Base-by-base conservation (phyloP, 1,140 invertebrate species). In the Drosophila arizonae region DNA sequence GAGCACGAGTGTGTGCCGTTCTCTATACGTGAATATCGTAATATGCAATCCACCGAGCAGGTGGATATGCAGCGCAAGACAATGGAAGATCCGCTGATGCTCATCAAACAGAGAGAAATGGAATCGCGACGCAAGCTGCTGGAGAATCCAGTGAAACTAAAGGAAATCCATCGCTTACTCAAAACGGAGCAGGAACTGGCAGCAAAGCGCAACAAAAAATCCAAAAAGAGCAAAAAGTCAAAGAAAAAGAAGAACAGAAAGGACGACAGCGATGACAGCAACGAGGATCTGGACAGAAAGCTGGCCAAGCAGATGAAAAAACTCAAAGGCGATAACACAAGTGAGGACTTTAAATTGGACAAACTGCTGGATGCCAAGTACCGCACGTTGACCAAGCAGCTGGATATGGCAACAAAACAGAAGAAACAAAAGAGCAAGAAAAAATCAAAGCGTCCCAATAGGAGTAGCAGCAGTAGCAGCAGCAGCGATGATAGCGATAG, bases 91-190 rank as follows among this genome's bases (percentile, higher is more conserved):
- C 97, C 97, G 1, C 90, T 98, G 30, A 95, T 97, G 81, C 93
- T 95, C 2, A 98, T 98, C 1, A 96, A 96, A 81, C 95, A 96
- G 90, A 94, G 95, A 64, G 96, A 98, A 92, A 94, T 97, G 91
- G 97, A 98, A 92, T 95, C 95, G 0, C 93, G 95, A 45, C 94
- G 94, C 56, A 95, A 97, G 77, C 92, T 98, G 24, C 90, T 98
- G 8, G 95, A 97, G 77, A 98, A 98, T 94, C 97, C 97, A n/a
- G 94, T 98, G 0, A 97, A 97, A 92, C 92, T 98, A 72, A 97
- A 97, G 79, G 95, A 96, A 92, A 91, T 98, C 1, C 94, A 97
- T 87, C 94, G 96, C 82, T 92, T 97, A 81, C 94, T 98, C 77
- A 93, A 94, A 90, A 92, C 92, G 61, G 93, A 95, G 79, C 92